phyloP scores from a whole-genome alignment of 2,113 vertebrate genomes.

The Eidolon helvum region DNA sequence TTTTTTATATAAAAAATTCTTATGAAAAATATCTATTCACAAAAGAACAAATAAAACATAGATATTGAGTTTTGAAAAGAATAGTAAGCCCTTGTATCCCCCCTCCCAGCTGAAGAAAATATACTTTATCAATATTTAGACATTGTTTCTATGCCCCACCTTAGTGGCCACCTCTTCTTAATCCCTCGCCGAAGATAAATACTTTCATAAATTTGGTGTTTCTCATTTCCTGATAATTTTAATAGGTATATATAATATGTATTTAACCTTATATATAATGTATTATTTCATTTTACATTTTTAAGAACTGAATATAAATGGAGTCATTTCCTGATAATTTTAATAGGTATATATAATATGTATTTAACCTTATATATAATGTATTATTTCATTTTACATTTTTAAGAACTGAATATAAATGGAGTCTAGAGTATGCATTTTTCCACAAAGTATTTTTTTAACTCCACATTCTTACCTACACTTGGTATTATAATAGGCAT shows the following conservation, averaged over 20 bases:
- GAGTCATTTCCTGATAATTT: slow-evolving; percentile 14
- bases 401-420: background rate
- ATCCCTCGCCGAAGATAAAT: background rate
- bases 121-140: background rate
- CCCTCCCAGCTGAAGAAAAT: background rate
- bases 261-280: background rate
- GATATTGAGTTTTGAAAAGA: background rate
- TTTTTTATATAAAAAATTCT: background rate
- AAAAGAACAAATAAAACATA: background rate
- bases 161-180: background rate
- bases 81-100: background rate
- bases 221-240: slow-evolving; percentile 9
- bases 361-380: background rate
- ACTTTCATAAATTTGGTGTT: background rate
- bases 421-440: background rate
- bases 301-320: background rate
- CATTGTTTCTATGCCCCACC: background rate
- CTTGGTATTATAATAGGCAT: background rate
- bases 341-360: background rate
- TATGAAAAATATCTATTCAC: background rate
- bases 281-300: slow-evolving; percentile 2
- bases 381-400: background rate
- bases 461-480: background rate
- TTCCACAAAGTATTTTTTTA: slow-evolving; percentile 17
- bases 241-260: background rate